Base-by-base conservation (phyloP, 2,888 invertebrate genomes). In the Pandemis corylana region DNA sequence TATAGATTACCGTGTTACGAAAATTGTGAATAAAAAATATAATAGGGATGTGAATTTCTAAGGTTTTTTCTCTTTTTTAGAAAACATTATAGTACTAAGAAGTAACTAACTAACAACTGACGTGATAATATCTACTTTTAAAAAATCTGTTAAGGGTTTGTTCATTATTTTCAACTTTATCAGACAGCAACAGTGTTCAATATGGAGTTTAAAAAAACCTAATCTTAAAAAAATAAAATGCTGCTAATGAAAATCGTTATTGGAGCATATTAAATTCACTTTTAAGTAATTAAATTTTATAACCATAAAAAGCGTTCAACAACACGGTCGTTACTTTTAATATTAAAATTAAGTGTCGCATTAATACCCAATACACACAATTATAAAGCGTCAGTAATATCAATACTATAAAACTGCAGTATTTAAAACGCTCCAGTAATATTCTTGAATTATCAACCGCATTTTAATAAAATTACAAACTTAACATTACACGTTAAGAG, bases 361-460 rank as follows among this genome's bases (percentile, higher is more conserved):
- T 74, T 66, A 70, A 51, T 61, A 53, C 53, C 36, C 20, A 12
- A 59, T 70, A 70, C n/a, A 13, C 15, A 61, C 70, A 74, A 70
- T 74, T 74, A 70, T 42, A 53, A 69, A 51, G 42, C 59, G 66
- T 70, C 68, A 59, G 65, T 53, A 44, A 70, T 53, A 59, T 28
- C 68, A 68, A 56, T 73, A 65, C 20, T 13, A 64, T 59, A 68
- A 69, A 66, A 63, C 62, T 9, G 56, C 53, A 41, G 36, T 20
- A 36, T 20, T 65, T 49, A 46, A 49, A 65, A 49, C n/a, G 7
- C 15, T 13, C 41, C 20, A 62, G 41, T 13, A 13, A 12, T 7
- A 7, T 5, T 69, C 51, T 41, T 28, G 5, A 15, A 64, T 46
- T 63, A 13, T 4, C 7, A 15, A 3, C 15, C 0, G 56, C 7